Base-by-base conservation (phyloP, 2,888 invertebrate species). In the Pyrrhosoma nymphula region DNA sequence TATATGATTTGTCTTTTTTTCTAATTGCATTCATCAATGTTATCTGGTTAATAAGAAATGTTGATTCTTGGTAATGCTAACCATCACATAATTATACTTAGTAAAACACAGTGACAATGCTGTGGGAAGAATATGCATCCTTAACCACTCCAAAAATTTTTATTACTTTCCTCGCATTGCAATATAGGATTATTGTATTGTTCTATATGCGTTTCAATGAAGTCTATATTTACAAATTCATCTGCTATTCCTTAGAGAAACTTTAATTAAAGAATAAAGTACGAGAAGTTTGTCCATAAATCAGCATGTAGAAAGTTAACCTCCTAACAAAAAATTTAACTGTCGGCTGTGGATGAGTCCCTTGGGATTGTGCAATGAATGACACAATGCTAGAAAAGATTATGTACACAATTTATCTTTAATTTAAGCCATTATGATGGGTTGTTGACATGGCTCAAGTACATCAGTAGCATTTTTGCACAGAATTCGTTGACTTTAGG, bases 161-260 rank as follows among this genome's bases (percentile, higher is more conserved):
- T 89, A 39, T 89, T 89, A 89, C 89, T 89, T 89, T 89, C 56
- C 89, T 89, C 56, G 47, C 56, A 89, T 56, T 89, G 89, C 89
- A 89, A 89, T 56, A 55, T 89, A 89, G 89, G 55, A 89, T 89
- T 89, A 56, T 89, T 89, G 89, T 89, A 89, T 56, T 89, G 89
- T 89, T 56, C 89, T 89, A 56, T 89, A 89, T 56, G 55, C 89
- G 56, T 89, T 89, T 89, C 12, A 89, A 89, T 56, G 89, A 89
- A 89, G 89, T 89, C 89, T 89, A 89, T 89, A 89, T 56, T 89
- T 89, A 89, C 47, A 89, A 89, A 89, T 89, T 89, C 89, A 89
- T 89, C 89, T 89, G 89, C 89, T 89, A 89, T 89, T 89, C 89
- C 89, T 89, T 89, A 89, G 89, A 55, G 89, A 89, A 89, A 89